Base-by-base conservation (phyloP, 35 echinoderm and acorn worm species). In the Holothuria glaberrima region DNA sequence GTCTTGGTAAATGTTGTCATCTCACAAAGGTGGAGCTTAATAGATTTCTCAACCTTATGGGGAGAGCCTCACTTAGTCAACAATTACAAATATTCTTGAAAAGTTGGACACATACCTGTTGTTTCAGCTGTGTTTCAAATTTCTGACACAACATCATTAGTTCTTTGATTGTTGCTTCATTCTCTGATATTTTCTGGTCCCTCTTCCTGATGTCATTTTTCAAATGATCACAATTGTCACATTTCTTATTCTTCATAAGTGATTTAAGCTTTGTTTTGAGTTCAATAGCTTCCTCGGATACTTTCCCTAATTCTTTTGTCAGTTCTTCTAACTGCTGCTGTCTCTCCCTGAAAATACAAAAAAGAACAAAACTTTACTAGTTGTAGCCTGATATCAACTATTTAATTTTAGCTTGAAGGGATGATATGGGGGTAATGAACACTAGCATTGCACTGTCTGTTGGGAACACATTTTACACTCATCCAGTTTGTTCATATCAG, bases 311-410 rank as follows among this genome's bases (percentile, higher is more conserved):
- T 84, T 91, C 93, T 88, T 94, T 94, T 25, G 58, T 88, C 36
- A 94, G 54, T 58, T 94, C 93, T 63, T 94, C 89, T 16, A 94
- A 75, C 44, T 94, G 93, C 65, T 94, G 93, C 72, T 94, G 93
- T 59, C 93, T 78, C 68, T 94, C 93, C 84, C 93, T 94, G 77
- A 70, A 28, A 74, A 9, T 16, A 18, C 17, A 68, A 82, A n/a
- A n/a, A n/a, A n/a, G 82, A 58, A 38, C 2, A 78, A 25, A 78
- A 78, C 6, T 1, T 69, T 17, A 33, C 9, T 69, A 4, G 22
- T 26, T 26, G 25, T 10, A 69, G 6, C 66, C 24, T 69, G 3
- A 69, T 1, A 21, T 12, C 66, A 69, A 69, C 25, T 0, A 12
- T 6, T 69, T 33, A 3, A 54, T 5, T 5, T 9, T 54, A 54